Conservation (phyloP, 30 jellyfish, hydroid and myxozoan genomes). For the Pseudorhiza aurosa region DNA sequence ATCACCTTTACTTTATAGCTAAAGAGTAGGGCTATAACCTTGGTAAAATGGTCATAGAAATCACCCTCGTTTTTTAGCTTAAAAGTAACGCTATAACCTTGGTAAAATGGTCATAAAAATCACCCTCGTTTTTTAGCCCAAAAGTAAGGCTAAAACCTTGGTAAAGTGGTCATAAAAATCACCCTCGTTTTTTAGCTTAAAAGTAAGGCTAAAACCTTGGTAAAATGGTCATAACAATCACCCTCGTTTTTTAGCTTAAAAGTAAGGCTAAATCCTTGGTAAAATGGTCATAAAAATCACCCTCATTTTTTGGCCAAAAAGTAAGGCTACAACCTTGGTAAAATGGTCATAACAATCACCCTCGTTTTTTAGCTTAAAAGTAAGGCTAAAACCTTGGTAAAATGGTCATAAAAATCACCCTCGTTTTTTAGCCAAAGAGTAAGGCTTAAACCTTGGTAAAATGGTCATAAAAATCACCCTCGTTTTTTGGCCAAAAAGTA, state of each 20-base stretch:
- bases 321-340: constrained; percentile 9
- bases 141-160: background rate
- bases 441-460: background rate
- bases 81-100: too few relatives aligned
- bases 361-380: background rate
- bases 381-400: background rate
- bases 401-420: background rate
- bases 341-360: background rate
- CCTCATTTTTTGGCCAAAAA: background rate
- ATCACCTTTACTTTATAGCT: background rate
- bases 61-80: too few relatives aligned
- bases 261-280: background rate
- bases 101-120: too few relatives aligned
- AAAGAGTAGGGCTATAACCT: background rate
- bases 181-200: background rate
- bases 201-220: constrained; percentile 7
- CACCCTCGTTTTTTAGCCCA: background rate
- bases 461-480: too few relatives aligned
- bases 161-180: background rate
- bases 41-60: background rate
- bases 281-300: too few relatives aligned
- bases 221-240: too few relatives aligned
- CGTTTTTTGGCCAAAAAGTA: background rate
- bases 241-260: background rate
- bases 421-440: background rate